Base-by-base conservation (phyloP, 2,113 vertebrate genomes). In the Taxidea taxus region DNA sequence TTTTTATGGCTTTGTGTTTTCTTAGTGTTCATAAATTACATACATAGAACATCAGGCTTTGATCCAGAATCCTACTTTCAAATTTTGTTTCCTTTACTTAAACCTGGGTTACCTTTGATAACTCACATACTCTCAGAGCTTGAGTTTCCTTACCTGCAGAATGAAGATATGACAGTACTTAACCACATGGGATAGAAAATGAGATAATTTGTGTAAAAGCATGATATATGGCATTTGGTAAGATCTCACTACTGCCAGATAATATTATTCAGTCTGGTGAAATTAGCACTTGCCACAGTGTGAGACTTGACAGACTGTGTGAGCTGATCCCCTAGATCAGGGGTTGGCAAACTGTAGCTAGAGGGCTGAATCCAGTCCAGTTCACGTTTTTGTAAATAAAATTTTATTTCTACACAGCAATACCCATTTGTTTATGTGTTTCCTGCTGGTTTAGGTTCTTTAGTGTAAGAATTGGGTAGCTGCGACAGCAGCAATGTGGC, bases 321-420 rank as follows among this genome's bases (percentile, higher is more conserved):
- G 18, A n/a, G 34, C 77, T 37, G 62, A 58, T 62, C 9, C 60
- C 47, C 7, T 64, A 86, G 37, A 58, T 83, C 15, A 47, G 49
- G 18, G 54, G 4, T 70, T 66, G 34, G 25, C 20, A 91, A 87
- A 62, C 44, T 49, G 44, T 18, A 3, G 27, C 51, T 20, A 1
- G 5, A 62, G 23, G n/a, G 39, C 31, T 6, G 90, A 74, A 82
- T 90, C 31, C 18, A 87, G 49, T 10, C 39, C 20, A 56, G 4
- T 94, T 82, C 31, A 77, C 78, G 27, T 49, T 93, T 90, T 84
- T 84, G 25, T 87, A 94, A 95, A 96, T 91, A 93, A 88, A 68
- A 49, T 75, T 93, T 94, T 83, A 31, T 91, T 37, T 47, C n/a
- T 62, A 84, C 9, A 87, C 3, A 82, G 14, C n/a, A 58, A 60